phyloP scores from a whole-genome alignment of 2,888 invertebrate genomes.

The Orthosia cruda region DNA sequence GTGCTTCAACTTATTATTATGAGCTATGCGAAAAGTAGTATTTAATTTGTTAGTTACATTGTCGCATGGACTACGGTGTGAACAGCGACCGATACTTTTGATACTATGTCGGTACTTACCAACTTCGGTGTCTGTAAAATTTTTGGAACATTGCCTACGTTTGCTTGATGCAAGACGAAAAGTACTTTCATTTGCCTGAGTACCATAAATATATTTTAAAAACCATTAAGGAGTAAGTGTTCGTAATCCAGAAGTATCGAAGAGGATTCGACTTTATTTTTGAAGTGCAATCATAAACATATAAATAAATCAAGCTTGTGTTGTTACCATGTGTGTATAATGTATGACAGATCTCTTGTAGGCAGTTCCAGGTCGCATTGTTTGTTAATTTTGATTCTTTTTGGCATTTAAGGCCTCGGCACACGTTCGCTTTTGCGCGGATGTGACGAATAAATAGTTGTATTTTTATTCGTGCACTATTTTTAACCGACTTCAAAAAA shows the following conservation, averaged over 20 bases:
- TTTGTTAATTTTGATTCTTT: conserved; percentile 20
- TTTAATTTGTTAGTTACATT: neutral
- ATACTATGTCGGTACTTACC: conserved; percentile 57
- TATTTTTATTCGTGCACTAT: no score
- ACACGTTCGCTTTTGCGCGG: no score
- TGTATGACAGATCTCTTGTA: conserved; percentile 17
- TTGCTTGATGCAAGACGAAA: conserved; percentile 57
- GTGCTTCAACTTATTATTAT: no score
- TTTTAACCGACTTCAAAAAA: no score
- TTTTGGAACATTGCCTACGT: conserved; percentile 74
- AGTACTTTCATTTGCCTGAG: conserved; percentile 42
- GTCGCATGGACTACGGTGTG: conserved; percentile 58
- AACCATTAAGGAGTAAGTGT: conserved; percentile 57
- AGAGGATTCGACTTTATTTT: conserved; percentile 45
- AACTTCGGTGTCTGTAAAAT: conserved; percentile 63
- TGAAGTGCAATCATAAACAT: conserved; percentile 52
- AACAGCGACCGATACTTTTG: conserved; percentile 51
- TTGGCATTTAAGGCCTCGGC: neutral
- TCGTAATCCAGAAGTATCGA: conserved; percentile 28
- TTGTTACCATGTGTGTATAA: conserved; percentile 4
- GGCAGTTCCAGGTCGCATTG: conserved; percentile 21
- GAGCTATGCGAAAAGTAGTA: neutral
- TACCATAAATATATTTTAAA: conserved; percentile 60
- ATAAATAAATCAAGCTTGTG: conserved; percentile 50
- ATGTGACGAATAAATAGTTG: no score